Conservation (phyloP, 2,113 vertebrate species). For the Gambusia affinis region DNA sequence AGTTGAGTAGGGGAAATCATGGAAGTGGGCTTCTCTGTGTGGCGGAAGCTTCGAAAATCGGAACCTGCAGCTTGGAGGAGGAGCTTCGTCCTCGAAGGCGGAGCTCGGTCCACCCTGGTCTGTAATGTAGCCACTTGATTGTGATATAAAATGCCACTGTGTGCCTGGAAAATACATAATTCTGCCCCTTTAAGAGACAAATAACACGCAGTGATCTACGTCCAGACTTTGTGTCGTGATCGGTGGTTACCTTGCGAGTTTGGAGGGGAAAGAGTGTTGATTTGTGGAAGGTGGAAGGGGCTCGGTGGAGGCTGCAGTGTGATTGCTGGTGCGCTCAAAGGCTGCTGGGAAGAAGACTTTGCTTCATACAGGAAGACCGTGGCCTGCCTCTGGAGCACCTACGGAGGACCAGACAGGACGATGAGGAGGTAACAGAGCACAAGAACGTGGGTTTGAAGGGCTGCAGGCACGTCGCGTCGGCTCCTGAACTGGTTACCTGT, state of each 20-base stretch:
- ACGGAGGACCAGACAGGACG: not conserved
- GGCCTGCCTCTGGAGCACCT: conserved; percentile 90
- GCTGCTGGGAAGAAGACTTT: conserved; percentile 78
- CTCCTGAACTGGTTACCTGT: conserved; percentile 68
- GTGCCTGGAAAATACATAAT: no score
- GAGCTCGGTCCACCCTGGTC: no score
- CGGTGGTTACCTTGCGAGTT: conserved; percentile 60
- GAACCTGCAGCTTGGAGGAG: no score
- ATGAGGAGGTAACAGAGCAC: not conserved
- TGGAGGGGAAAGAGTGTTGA: conserved; percentile 56
- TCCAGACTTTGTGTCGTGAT: not conserved
- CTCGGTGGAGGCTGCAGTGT: conserved; percentile 51
- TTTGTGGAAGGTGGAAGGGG: conserved; percentile 65
- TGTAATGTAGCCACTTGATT: no score
- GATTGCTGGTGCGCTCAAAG: conserved; percentile 67
- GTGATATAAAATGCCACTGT: no score
- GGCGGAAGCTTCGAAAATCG: no score
- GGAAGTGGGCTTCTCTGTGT: no score
- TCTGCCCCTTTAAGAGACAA: no score
- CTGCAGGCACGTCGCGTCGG: not conserved
- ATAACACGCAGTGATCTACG: not conserved
- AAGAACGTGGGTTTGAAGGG: not conserved
- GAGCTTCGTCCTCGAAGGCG: no score
- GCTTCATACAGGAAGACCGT: conserved; percentile 87
- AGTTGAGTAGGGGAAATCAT: no score